A percentile compares a stretch with the other conserved stretches of the same genome.
Evolutionary conservation across 2,888 invertebrate genomes (phyloP).

Genomic region (Drosophila neonasuta): DNA sequence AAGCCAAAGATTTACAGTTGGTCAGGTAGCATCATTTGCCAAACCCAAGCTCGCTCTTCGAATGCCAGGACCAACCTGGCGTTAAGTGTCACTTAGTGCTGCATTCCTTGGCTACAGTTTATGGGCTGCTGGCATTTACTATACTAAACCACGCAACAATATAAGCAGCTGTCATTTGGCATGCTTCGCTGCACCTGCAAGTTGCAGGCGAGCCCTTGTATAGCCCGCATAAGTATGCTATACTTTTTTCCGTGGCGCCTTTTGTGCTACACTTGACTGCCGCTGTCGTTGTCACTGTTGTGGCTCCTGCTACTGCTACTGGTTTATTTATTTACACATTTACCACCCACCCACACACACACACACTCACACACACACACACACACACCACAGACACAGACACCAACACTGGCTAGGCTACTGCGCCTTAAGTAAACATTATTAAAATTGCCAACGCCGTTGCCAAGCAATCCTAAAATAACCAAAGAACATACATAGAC

Average conservation of each 20-base stretch:
- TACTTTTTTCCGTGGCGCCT: constrained; percentile 35
- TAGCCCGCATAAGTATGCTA: constrained; percentile 56
- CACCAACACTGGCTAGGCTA: constrained; percentile 33
- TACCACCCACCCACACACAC: constrained; percentile 12
- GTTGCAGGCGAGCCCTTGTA: constrained; percentile 35
- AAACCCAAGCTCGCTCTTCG: background rate
- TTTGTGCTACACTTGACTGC: constrained; percentile 48
- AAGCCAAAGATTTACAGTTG: constrained; percentile 28
- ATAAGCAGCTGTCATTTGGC: constrained; percentile 68
- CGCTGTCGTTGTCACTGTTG: constrained; percentile 14
- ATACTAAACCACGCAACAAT: constrained; percentile 29
- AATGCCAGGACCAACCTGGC: background rate
- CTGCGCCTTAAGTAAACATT: constrained; percentile 76
- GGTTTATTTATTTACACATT: constrained; percentile 49
- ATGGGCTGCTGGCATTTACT: constrained; percentile 53
- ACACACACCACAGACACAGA: constrained; percentile 10
- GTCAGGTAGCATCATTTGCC: constrained; percentile 21
- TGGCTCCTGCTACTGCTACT: constrained; percentile 22
- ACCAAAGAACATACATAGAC: constrained; percentile 52
- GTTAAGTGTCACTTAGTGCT: constrained; percentile 53
- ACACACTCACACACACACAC: constrained; percentile 7
- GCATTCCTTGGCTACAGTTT: constrained; percentile 58
- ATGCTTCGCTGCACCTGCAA: constrained; percentile 57
- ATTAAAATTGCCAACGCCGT: constrained; percentile 74
- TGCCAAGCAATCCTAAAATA: constrained; percentile 73